Percentiles rank a stretch among this genome's conserved stretches.
These are phyloP conservation scores for Acridotheres tristis DNA, from an alignment of 2,797 vertebrate genomes.

Conservation along the genomic window DNA sequence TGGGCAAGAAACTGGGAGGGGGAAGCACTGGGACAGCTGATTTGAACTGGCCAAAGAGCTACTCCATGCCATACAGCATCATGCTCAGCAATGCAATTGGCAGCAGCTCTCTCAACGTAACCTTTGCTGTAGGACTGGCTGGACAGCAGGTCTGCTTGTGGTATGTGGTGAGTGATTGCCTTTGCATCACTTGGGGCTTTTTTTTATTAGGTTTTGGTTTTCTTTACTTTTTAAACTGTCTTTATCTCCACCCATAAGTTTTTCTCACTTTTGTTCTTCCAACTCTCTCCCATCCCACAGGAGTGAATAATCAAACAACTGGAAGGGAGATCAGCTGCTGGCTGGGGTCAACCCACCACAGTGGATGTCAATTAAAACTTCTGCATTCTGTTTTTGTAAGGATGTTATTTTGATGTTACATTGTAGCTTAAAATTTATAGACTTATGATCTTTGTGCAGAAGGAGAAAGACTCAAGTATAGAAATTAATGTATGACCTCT, in stretches of 20 bases:
- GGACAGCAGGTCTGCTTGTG: fast-evolving
- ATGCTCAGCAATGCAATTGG: neutral
- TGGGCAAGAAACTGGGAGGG: neutral
- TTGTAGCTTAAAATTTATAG: neutral
- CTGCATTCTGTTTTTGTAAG: neutral
- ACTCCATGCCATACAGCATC: neutral
- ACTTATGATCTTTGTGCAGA: neutral
- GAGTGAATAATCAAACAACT: neutral
- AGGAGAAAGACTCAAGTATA: neutral
- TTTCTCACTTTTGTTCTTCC: neutral
- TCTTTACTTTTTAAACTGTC: neutral
- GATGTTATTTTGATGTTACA: neutral
- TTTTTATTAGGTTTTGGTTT: neutral
- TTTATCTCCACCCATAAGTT: neutral
- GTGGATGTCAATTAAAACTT: neutral
- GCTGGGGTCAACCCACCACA: neutral
- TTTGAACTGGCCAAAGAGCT: neutral
- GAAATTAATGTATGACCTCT: neutral
- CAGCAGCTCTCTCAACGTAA: neutral
- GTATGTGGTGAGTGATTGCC: neutral
- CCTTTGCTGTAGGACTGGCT: neutral
- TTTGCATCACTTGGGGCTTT: neutral
- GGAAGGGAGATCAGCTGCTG: neutral
- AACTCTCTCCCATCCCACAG: neutral
- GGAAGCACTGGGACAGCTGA: neutral